These are phyloP conservation scores for Brachionichthys hirsutus DNA, from an alignment of 2,113 vertebrate species.

Conservation along the genomic window DNA sequence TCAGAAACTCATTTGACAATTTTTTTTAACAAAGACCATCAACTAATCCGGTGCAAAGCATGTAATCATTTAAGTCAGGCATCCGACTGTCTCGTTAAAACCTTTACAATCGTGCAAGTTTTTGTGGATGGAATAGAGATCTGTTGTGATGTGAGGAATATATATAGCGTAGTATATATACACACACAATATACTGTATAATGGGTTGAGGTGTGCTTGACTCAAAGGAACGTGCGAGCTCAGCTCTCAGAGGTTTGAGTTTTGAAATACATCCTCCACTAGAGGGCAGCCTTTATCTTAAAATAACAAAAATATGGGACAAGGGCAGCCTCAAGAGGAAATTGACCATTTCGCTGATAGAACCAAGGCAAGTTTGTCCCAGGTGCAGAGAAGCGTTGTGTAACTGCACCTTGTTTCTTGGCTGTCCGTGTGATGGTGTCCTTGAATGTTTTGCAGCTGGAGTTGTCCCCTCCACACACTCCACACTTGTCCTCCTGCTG, in stretches of 20 bases:
- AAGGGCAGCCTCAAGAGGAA: neutral
- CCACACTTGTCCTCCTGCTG: conserved; percentile 97
- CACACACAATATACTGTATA: too few relatives aligned
- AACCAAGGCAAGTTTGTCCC: too few relatives aligned
- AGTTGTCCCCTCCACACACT: conserved; percentile 92
- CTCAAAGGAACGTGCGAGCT: conserved; percentile 10
- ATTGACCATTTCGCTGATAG: conserved; percentile 6
- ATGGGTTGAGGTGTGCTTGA: conserved; percentile 12
- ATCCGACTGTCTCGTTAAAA: conserved; percentile 11
- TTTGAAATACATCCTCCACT: conserved; percentile 34
- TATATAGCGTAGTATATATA: too few relatives aligned
- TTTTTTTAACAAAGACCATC: conserved; percentile 16
- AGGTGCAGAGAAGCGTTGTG: too few relatives aligned
- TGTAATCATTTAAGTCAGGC: conserved; percentile 15
- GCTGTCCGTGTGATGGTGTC: conserved; percentile 86
- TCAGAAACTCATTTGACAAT: conserved; percentile 21
- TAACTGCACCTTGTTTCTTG: conserved; percentile 85
- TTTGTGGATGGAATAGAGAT: conserved; percentile 13
- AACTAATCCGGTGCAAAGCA: conserved; percentile 23
- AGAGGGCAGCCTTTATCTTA: conserved; percentile 61
- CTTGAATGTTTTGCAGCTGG: conserved; percentile 92
- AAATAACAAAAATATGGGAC: neutral
- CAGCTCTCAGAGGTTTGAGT: conserved; percentile 4
- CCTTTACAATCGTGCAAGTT: neutral
- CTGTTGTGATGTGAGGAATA: conserved; percentile 14